Percentiles rank a stretch among this genome's conserved stretches.
phyloP scores from a whole-genome alignment of 1,140 invertebrate genomes.

The Drosophila simulans region DNA sequence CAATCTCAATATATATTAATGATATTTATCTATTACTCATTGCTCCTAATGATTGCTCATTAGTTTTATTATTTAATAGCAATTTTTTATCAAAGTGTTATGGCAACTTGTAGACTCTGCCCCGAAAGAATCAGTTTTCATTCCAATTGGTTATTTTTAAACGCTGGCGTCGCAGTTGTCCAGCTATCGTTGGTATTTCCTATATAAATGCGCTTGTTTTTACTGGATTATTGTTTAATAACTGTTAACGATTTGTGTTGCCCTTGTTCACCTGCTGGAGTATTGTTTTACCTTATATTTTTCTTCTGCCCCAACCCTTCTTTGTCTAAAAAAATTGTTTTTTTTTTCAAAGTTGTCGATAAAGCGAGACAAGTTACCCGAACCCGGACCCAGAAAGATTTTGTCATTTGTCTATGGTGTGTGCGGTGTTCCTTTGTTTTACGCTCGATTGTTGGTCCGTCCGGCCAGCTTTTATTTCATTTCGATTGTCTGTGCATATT shows the following conservation, averaged over 20 bases:
- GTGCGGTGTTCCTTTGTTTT: slow-evolving; percentile 42
- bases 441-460: slow-evolving; percentile 10
- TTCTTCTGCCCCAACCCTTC: not conserved
- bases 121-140: slow-evolving; percentile 17
- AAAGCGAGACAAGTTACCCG: slow-evolving; percentile 26
- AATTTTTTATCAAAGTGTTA: slow-evolving; percentile 1
- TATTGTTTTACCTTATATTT: slow-evolving; percentile 20
- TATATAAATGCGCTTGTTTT: slow-evolving; percentile 44
- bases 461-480: slow-evolving; percentile 43
- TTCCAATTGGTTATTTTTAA: slow-evolving; percentile 62
- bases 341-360: slow-evolving; percentile 30
- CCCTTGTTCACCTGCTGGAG: slow-evolving; percentile 8
- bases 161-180: slow-evolving; percentile 57
- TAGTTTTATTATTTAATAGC: not conserved
- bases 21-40: too few species aligned
- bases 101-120: slow-evolving; percentile 10
- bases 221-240: slow-evolving; percentile 71
- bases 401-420: slow-evolving; percentile 58
- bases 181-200: slow-evolving; percentile 52
- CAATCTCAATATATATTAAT: too few species aligned
- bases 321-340: slow-evolving; percentile 17
- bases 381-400: slow-evolving; percentile 30
- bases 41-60: not conserved
- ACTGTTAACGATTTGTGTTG: slow-evolving; percentile 61
- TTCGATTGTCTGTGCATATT: slow-evolving; percentile 57